Evolutionary conservation across 2,888 invertebrate genomes (phyloP), one percentile per base, ranked within the genome.

Genomic region (Platycheirus rosarum): DNA sequence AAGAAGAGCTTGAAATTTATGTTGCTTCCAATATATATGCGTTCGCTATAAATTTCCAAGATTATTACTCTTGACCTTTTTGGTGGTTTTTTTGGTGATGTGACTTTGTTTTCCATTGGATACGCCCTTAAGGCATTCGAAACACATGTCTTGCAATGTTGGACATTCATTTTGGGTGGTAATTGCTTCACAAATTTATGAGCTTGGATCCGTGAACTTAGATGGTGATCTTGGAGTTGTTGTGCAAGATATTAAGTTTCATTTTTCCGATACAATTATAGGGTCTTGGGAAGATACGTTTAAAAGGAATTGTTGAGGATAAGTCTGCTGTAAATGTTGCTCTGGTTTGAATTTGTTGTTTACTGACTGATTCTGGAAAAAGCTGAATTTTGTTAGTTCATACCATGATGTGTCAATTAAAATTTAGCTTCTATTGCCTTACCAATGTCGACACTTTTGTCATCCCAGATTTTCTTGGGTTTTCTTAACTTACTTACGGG

Each of bases 1-100:
- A 40, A 35, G 66, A 53, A 53, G 55, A 68, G 62, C 68, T 68
- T 63, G 16, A 63, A 77, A 82, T 82, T 82, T 82, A 82, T 82
- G 76, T 49, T 29, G 18, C 63, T 73, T 71, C 55, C 44, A 68
- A 68, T 77, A 73, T 62, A 68, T 77, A 82, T 77, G 77, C 77
- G 82, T 63, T 77, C 68, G 71, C 49, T 82, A 82, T 82, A 77
- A 82, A 82, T 82, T 76, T 77, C 14, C 53, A 57, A 82, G 76
- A 82, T 82, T 82, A 82, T 82, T 82, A 51, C 82, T 63, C 49
- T 68, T 48, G 70, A 66, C 26, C 46, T 37, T 78, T 48, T 66
- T 49, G 35, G 8, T 40, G 3, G 16, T n/a, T 29, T 16, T 60
- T 1, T 2, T 6, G 1, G 2, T 29, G n/a, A 13, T 44, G 29